Evolutionary conservation across 2,113 vertebrate genomes (phyloP), one percentile per base, ranked within the genome.

Genomic region (Neolamprologus ventralis): DNA sequence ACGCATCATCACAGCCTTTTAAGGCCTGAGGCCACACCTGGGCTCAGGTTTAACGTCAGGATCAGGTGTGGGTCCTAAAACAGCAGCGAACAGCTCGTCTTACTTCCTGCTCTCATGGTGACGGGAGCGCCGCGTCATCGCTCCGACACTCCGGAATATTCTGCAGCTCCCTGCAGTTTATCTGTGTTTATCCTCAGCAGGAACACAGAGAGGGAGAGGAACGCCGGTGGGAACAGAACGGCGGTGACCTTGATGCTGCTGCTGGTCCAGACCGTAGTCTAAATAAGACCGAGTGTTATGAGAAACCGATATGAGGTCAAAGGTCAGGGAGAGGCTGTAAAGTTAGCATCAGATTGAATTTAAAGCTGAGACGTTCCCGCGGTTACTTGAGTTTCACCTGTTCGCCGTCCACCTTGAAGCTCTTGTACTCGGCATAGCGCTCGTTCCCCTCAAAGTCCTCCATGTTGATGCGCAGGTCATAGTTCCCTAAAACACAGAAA

Each of bases 381-480:
- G 21, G 21, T 45, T 26, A 26, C 23, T 45, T 3, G 9, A n/a
- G 7, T 16, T 23, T 90, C 96, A 98, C 98, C 97, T 97, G 93
- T 91, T 97, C 97, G 88, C 93, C 83, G 4, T 96, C 97, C 92
- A 98, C 96, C 92, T 81, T 94, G 87, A 98, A 98, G 85, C 91
- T 95, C 92, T 96, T 91, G 91, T 98, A 98, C 80, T 98, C 96
- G 14, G 98, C 98, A 49, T 94, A 97, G 65, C 97, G 95, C 21
- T 89, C 93, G 13, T 97, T 97, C 78, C 96, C 97, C 89, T 97
- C 97, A 93, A 98, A 97, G 94, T 98, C 98, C 90, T 94, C 90
- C 85, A 98, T 95, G 88, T 97, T 93, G 2, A 98, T 96, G 93
- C 96, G 97, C 92, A 98, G 92, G 63, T 96, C 97, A 23, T 98